These are phyloP conservation scores for Osmoderma eremita DNA, from an alignment of 2,888 invertebrate species.

Conservation along the genomic window DNA sequence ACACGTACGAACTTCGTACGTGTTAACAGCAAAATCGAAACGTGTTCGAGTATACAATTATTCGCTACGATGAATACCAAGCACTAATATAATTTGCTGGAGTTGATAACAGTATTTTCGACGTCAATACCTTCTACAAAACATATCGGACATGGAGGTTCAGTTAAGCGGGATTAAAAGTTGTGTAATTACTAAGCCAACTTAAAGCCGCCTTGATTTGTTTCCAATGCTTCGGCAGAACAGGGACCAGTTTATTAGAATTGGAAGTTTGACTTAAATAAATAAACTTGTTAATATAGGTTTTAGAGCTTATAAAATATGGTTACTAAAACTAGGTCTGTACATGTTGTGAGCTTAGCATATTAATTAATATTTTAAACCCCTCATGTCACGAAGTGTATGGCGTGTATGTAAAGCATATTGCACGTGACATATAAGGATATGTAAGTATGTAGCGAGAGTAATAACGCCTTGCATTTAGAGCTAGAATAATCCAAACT, in stretches of 20 bases:
- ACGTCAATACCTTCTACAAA: slow-evolving; percentile 30
- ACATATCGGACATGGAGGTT: slow-evolving; percentile 35
- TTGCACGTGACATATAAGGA: neutral
- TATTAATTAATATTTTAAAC: neutral
- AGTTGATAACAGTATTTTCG: slow-evolving; percentile 33
- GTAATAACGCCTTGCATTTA: no score
- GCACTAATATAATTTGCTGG: slow-evolving; percentile 31
- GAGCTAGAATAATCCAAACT: no score
- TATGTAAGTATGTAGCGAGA: neutral
- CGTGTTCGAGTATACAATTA: slow-evolving; percentile 26
- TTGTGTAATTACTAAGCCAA: slow-evolving; percentile 34
- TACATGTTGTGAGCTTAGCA: neutral
- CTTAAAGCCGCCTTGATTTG: slow-evolving; percentile 36
- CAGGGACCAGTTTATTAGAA: slow-evolving; percentile 29
- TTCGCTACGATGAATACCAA: slow-evolving; percentile 27
- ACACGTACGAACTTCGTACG: slow-evolving; percentile 1
- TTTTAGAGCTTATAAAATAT: slow-evolving; percentile 4
- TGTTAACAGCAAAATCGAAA: slow-evolving; percentile 11
- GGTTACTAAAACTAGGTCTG: neutral
- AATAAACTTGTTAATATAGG: slow-evolving; percentile 27
- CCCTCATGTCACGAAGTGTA: neutral
- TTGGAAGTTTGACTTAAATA: slow-evolving; percentile 26
- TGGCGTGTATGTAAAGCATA: neutral
- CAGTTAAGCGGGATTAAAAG: slow-evolving; percentile 36
- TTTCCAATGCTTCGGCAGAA: slow-evolving; percentile 23